A percentile compares a stretch with the other conserved stretches of the same genome.
These are phyloP conservation scores for Tachina lurida DNA, from an alignment of 2,888 invertebrate species.

Conservation along the genomic window DNA sequence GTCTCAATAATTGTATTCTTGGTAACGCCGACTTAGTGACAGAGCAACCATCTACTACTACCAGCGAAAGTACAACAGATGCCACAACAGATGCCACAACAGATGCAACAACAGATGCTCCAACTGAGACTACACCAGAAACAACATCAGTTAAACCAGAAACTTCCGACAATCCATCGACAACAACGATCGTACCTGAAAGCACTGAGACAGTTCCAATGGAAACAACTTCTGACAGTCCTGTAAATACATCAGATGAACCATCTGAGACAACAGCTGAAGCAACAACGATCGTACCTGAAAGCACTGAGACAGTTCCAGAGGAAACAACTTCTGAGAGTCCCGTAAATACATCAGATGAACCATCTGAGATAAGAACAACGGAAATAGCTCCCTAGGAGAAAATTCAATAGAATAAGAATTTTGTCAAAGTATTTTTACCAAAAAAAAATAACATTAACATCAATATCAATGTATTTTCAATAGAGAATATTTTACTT, in stretches of 20 bases:
- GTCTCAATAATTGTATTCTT: constrained; percentile 74
- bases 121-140: background rate
- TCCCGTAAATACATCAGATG: background rate
- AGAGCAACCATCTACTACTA: constrained; percentile 18
- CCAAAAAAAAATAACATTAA: too few species aligned
- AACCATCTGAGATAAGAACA: background rate
- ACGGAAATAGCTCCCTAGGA: background rate
- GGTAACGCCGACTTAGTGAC: background rate
- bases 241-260: background rate
- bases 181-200: background rate
- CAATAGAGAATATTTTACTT: too few species aligned
- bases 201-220: background rate
- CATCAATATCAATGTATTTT: too few species aligned
- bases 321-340: background rate
- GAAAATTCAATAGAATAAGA: too few species aligned
- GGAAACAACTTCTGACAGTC: background rate
- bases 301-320: background rate
- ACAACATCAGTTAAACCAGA: background rate
- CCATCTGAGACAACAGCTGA: background rate
- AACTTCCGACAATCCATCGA: background rate
- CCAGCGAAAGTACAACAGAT: constrained; percentile 1
- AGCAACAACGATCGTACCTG: background rate
- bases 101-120: background rate
- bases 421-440: too few species aligned
- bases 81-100: background rate